Evolutionary conservation across 2,797 vertebrate genomes (phyloP).

Genomic region (Hipposideros larvatus): DNA sequence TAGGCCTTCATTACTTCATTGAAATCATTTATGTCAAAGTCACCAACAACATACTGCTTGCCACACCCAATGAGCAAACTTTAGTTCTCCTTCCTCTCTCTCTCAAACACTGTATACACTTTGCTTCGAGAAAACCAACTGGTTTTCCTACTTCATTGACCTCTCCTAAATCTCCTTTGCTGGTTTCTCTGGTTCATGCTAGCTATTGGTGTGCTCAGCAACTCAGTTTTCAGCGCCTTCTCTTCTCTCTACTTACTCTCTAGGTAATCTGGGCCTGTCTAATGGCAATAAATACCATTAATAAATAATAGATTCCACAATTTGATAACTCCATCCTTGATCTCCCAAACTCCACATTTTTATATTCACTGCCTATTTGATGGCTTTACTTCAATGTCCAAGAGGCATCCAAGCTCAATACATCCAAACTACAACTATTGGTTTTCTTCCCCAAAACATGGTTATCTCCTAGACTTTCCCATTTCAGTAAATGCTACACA

Average conservation of each 20-base stretch:
- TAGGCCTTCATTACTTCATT: not conserved
- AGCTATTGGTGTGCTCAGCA: not conserved
- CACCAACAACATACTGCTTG: not conserved
- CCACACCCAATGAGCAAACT: not conserved
- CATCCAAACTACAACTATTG: not conserved
- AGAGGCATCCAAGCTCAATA: not conserved
- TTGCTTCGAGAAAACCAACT: not conserved
- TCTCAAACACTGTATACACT: not conserved
- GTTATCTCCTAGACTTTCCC: not conserved
- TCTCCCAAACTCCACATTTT: not conserved
- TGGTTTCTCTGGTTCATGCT: not conserved
- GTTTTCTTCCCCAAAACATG: not conserved
- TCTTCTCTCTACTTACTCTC: not conserved
- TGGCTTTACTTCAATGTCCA: not conserved
- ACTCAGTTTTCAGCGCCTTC: not conserved
- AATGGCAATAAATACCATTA: not conserved
- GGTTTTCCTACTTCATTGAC: not conserved
- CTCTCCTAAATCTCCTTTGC: not conserved
- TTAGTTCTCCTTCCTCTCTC: not conserved
- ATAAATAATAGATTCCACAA: not conserved
- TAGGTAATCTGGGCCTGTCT: not conserved
- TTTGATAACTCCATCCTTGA: not conserved
- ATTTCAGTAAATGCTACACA: not conserved
- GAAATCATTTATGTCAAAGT: not conserved
- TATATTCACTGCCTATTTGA: not conserved